A percentile compares a stretch with the other conserved stretches of the same genome.
Evolutionary conservation across 2,113 vertebrate species (phyloP).

Genomic region (Alexandromys fortis): DNA sequence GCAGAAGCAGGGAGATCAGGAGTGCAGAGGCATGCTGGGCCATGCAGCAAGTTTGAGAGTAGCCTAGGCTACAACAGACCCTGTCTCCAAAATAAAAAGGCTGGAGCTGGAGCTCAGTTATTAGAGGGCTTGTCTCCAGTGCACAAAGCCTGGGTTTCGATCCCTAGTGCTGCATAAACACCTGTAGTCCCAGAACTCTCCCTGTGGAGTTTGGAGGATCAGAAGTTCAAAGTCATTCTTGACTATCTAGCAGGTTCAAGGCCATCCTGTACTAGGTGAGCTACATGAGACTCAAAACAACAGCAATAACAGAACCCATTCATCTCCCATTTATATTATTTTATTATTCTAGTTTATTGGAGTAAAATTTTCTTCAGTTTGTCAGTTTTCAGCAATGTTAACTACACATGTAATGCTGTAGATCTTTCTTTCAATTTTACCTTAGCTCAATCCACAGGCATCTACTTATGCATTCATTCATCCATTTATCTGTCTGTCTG

Average conservation of each 20-base stretch:
- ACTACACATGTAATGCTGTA: not conserved
- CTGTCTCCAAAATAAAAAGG: not conserved
- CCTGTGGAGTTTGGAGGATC: not conserved
- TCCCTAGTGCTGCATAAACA: not conserved
- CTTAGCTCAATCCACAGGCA: not conserved
- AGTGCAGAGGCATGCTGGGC: not conserved
- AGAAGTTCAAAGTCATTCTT: not conserved
- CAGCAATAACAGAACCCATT: not conserved
- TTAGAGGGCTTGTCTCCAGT: not conserved
- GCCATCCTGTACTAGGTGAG: not conserved
- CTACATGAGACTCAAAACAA: not conserved
- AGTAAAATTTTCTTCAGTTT: not conserved
- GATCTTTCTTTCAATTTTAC: not conserved
- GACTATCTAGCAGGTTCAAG: not conserved
- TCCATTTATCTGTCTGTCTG: not conserved
- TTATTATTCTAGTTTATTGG: not conserved
- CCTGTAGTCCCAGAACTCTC: not conserved
- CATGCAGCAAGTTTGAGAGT: not conserved
- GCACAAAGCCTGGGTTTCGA: not conserved
- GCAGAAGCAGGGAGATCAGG: not conserved
- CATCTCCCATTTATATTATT: not conserved
- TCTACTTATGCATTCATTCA: not conserved
- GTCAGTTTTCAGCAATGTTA: not conserved
- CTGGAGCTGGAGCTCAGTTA: not conserved
- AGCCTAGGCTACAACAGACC: not conserved